These are phyloP conservation scores for Nudaria mundana DNA, from an alignment of 2,888 invertebrate genomes.

Conservation along the genomic window DNA sequence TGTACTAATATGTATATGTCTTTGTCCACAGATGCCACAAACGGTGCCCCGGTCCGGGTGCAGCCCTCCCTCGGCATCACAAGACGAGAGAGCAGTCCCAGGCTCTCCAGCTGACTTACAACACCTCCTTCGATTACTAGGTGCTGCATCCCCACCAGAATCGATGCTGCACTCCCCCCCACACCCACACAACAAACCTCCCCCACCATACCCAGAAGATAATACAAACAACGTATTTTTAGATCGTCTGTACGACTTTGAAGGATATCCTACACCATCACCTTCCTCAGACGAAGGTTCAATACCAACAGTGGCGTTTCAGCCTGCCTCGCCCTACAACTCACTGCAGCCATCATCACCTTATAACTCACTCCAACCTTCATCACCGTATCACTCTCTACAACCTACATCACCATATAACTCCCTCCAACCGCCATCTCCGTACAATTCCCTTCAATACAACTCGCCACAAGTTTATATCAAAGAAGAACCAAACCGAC, in stretches of 20 bases:
- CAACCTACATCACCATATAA: conserved; percentile 81
- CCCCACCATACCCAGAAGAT: conserved; percentile 68
- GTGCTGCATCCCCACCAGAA: conserved; percentile 76
- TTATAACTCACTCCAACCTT: conserved; percentile 49
- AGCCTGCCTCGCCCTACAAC: conserved; percentile 79
- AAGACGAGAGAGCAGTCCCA: conserved; percentile 83
- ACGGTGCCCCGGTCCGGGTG: conserved; percentile 89
- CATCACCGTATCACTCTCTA: conserved; percentile 47
- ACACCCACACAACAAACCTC: conserved; percentile 68
- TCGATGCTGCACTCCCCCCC: conserved; percentile 73
- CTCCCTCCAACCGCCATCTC: conserved; percentile 35
- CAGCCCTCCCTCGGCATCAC: conserved; percentile 88
- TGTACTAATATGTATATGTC: conserved; percentile 22
- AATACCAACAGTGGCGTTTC: conserved; percentile 79
- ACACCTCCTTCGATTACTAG: conserved; percentile 69
- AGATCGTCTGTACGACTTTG: conserved; percentile 75
- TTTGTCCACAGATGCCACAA: conserved; percentile 88
- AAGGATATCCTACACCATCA: conserved; percentile 72
- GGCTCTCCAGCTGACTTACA: conserved; percentile 77
- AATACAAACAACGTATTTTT: conserved; percentile 54
- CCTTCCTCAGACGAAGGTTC: conserved; percentile 79
- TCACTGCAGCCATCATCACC: conserved; percentile 82
- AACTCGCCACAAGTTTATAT: conserved; percentile 58
- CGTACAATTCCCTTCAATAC: conserved; percentile 48
- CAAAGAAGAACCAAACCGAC: conserved; percentile 79